Evolutionary conservation across 2,797 vertebrate species (phyloP).

Genomic region (Cryptoprocta ferox): DNA sequence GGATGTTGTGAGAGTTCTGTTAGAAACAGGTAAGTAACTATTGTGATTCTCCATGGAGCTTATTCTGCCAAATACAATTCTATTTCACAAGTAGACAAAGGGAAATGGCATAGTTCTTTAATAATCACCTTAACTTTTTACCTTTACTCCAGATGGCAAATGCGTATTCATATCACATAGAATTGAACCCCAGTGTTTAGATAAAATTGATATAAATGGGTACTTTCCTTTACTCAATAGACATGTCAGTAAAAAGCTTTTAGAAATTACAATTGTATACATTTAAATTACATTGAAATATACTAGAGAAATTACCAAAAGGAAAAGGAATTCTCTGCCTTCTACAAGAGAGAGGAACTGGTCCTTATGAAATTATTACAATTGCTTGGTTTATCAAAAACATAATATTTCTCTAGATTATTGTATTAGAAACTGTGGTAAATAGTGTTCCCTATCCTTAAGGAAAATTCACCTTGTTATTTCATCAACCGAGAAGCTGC

Average conservation of each 20-base stretch:
- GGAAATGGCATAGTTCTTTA: not conserved
- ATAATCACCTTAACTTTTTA: not conserved
- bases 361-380: not conserved
- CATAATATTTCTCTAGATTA: not conserved
- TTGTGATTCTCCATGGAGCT: not conserved
- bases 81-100: not conserved
- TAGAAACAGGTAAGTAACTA: constrained; percentile 95
- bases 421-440: constrained; percentile 24
- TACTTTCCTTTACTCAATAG: not conserved
- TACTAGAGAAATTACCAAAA: not conserved
- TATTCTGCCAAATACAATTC: not conserved
- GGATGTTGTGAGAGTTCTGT: constrained; percentile 96
- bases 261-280: not conserved
- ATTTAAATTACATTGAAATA: constrained; percentile 22
- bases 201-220: not conserved
- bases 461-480: constrained; percentile 11
- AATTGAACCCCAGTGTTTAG: not conserved
- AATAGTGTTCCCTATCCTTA: not conserved
- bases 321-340: not conserved
- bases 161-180: not conserved
- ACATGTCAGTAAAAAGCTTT: constrained; percentile 13
- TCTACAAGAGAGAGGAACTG: not conserved
- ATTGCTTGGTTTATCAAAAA: constrained; percentile 54
- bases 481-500: not conserved
- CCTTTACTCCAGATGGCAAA: not conserved